These are phyloP conservation scores for Epizoanthus scotinus DNA, from an alignment of 92 coral and sea anemone genomes.

Conservation along the genomic window DNA sequence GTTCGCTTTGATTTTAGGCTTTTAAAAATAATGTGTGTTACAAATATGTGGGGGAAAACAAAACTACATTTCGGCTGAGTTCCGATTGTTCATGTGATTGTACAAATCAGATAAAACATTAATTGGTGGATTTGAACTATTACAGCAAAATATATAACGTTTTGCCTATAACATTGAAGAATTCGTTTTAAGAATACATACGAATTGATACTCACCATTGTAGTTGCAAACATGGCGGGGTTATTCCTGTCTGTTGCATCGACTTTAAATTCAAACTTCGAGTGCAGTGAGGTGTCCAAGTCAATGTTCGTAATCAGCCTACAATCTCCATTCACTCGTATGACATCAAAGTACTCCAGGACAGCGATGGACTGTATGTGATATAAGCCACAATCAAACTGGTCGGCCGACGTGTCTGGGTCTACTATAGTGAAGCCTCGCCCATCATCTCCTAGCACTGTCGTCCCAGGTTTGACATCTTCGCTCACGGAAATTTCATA, in stretches of 20 bases:
- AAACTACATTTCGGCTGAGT: no score
- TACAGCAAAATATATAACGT: no score
- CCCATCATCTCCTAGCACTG: slow-evolving; percentile 41
- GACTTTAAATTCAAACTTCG: slow-evolving; percentile 64
- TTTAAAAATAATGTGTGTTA: no score
- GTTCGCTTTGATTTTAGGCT: no score
- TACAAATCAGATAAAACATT: no score
- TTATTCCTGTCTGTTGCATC: slow-evolving; percentile 73
- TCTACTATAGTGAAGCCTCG: slow-evolving; percentile 65
- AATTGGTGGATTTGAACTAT: no score
- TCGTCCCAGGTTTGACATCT: slow-evolving; percentile 57
- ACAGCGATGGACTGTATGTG: slow-evolving; percentile 55
- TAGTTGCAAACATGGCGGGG: slow-evolving; percentile 65
- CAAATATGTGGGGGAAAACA: no score
- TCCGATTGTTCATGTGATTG: no score
- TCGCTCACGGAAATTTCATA: slow-evolving; percentile 62
- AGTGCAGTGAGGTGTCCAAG: slow-evolving; percentile 51
- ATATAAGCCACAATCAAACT: slow-evolving; percentile 68
- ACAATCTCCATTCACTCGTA: slow-evolving; percentile 64
- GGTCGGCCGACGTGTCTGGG: slow-evolving; percentile 47
- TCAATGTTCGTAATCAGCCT: slow-evolving; percentile 53
- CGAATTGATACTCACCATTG: slow-evolving; percentile 39
- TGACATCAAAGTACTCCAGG: slow-evolving; percentile 60
- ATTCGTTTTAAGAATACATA: no score
- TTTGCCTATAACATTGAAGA: no score